Evolutionary conservation across 2,797 vertebrate genomes (phyloP), one percentile per base, ranked within the genome.

Genomic region (Sylvilagus floridanus): DNA sequence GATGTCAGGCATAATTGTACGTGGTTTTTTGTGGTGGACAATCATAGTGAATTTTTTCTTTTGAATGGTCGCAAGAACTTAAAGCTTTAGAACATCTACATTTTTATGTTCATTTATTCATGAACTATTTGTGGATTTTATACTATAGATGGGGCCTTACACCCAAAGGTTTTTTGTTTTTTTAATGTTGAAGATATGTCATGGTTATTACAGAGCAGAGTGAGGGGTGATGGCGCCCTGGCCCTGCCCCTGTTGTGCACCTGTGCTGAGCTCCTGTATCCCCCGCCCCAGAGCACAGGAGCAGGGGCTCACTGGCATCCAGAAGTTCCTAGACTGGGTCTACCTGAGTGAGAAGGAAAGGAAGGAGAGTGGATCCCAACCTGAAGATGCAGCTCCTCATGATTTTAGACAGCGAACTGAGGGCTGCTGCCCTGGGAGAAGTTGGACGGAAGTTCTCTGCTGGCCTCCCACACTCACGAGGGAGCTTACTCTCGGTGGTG

Each of bases 41-140:
- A 8, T 52, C n/a, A 69, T 16, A 42, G 24, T 63, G 93, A 76
- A 76, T 83, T 72, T 91, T 83, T 71, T 84, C 73, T 85, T 65
- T 32, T 14, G 6, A 73, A n/a, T 62, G 42, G n/a, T 11, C 10
- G 13, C 54, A 77, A 78, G 57, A 83, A 52, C 5, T 73, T 0
- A 12, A 84, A 75, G 13, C n/a, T 91, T 54, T 84, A 66, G 28
- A 32, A 69, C 69, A 35, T 84, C 50, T 72, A 32, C 68, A 42
- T 30, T 81, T 52, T 62, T 50, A 47, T 37, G 65, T 84, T 79
- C 12, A 12, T 57, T 76, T 54, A 84, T 62, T 91, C 52, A 52
- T 79, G 22, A 69, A 42, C 75, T 62, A 3, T 54, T 81, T 95
- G n/a, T 63, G 79, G 11, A 66, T 65, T 63, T 86, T 79, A 32